Percentiles rank a stretch among this genome's conserved stretches.
These are phyloP conservation scores for Callipepla squamata DNA, from an alignment of 2,113 vertebrate genomes.

Conservation along the genomic window DNA sequence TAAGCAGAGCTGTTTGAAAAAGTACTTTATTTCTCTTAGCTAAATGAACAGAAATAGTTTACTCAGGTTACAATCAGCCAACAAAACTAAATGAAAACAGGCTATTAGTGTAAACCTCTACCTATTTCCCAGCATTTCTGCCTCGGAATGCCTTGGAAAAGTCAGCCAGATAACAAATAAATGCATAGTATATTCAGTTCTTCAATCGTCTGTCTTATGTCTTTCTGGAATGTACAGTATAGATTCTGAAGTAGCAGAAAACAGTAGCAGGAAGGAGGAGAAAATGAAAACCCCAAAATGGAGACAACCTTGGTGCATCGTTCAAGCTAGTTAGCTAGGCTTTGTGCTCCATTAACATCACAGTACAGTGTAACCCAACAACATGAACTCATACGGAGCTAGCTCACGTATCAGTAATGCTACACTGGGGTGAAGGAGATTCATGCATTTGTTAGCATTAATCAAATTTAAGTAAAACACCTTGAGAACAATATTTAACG, in stretches of 20 bases:
- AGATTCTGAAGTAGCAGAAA: background rate
- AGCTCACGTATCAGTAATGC: background rate
- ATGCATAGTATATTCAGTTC: background rate
- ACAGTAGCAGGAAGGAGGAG: background rate
- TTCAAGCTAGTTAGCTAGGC: background rate
- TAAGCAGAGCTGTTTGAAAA: background rate
- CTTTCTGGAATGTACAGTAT: background rate
- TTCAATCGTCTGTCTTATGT: background rate
- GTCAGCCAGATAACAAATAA: background rate
- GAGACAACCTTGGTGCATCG: background rate
- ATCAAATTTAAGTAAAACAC: background rate
- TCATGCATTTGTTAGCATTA: background rate
- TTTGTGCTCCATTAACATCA: background rate
- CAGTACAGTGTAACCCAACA: background rate
- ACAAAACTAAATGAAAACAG: background rate
- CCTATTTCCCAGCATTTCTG: background rate
- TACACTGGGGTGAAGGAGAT: background rate
- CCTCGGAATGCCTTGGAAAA: background rate
- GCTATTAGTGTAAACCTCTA: background rate
- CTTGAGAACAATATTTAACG: background rate
- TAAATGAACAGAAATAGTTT: background rate
- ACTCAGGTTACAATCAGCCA: background rate
- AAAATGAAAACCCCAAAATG: background rate
- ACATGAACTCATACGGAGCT: background rate
- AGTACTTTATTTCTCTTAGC: background rate